A percentile compares a stretch with the other conserved stretches of the same genome.
phyloP scores from a whole-genome alignment of 2,113 vertebrate species.

The Syrrhaptes paradoxus region DNA sequence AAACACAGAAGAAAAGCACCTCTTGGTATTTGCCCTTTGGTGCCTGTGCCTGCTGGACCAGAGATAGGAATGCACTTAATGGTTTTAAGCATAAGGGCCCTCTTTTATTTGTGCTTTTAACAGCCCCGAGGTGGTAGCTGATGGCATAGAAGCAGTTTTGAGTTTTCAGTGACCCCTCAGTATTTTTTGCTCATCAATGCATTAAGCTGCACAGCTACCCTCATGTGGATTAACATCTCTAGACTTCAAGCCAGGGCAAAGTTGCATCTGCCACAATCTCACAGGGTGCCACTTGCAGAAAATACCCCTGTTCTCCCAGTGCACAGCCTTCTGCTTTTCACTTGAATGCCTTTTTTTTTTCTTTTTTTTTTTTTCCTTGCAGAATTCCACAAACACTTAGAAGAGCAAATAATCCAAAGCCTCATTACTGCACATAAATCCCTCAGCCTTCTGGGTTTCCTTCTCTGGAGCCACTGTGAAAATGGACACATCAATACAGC shows the following conservation, averaged over 20 bases:
- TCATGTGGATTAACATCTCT: neutral
- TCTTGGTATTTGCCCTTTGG: neutral
- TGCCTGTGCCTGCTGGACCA: neutral
- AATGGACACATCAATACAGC: constrained; percentile 42
- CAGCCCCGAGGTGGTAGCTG: neutral
- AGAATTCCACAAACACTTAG: neutral
- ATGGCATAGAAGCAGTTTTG: neutral
- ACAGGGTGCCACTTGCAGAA: neutral
- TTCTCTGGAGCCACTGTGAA: neutral
- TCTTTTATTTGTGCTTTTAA: neutral
- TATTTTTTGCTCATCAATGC: neutral
- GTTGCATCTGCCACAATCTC: neutral
- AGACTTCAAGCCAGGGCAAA: neutral
- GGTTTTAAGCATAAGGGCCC: rapidly evolving
- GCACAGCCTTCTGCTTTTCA: neutral
- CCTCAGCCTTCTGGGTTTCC: neutral
- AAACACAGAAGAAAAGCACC: neutral
- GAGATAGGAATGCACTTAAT: neutral
- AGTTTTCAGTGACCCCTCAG: neutral
- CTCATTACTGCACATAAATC: neutral
- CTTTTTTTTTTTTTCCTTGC: neutral
- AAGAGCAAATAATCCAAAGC: neutral
- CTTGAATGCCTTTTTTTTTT: neutral
- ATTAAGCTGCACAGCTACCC: neutral
- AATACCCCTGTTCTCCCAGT: neutral